phyloP scores from a whole-genome alignment of 2,797 vertebrate genomes.

The Lophotriccus pileatus region DNA sequence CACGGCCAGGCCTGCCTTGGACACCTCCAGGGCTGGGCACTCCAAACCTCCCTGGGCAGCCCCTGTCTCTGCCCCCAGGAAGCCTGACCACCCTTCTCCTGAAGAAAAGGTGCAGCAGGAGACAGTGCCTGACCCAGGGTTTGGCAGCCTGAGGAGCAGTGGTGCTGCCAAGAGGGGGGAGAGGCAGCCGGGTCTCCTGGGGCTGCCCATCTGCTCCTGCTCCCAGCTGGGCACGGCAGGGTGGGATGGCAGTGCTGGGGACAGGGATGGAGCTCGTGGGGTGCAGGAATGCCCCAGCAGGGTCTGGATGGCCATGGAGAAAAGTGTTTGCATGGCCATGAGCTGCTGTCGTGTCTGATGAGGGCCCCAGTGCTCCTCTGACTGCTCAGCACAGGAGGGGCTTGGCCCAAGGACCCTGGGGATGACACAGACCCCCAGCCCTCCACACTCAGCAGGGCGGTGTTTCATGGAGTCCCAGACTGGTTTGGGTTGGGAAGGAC shows the following conservation, averaged over 20 bases:
- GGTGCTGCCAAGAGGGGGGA: accelerated
- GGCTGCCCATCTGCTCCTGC: not conserved
- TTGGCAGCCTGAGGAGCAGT: accelerated
- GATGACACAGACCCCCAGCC: not conserved
- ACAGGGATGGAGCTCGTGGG: not conserved
- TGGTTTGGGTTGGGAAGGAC: not conserved
- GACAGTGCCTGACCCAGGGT: accelerated
- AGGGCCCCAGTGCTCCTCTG: not conserved
- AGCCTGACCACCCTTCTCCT: not conserved
- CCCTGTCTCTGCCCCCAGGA: no score
- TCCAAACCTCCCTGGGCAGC: not conserved
- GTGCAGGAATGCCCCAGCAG: accelerated
- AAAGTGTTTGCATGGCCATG: accelerated
- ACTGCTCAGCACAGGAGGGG: not conserved
- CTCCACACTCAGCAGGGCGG: accelerated
- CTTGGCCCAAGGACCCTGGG: not conserved
- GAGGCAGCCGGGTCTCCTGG: not conserved
- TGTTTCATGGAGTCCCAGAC: not conserved
- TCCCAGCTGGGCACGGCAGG: not conserved
- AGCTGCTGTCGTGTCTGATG: not conserved
- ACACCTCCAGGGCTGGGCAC: not conserved
- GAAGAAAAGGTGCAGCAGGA: not conserved
- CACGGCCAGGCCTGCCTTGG: not conserved
- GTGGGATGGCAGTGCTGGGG: not conserved
- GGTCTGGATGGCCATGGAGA: not conserved